Conservation (phyloP, 2,888 invertebrate genomes). For the Mimumesa dahlbomi region DNA sequence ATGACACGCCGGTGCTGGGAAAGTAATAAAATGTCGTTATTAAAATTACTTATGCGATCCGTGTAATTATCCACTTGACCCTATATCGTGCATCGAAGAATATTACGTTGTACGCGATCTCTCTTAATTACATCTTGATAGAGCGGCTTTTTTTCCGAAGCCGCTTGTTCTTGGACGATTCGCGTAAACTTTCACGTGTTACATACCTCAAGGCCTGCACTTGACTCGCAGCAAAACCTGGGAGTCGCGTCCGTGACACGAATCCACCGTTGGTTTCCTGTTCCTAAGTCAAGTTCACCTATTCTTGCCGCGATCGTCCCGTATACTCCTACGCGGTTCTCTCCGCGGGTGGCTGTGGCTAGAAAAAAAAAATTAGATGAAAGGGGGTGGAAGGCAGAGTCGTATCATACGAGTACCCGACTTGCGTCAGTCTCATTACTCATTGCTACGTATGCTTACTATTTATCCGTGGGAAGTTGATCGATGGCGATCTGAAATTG, state of each 20-base stretch:
- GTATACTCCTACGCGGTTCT: slow-evolving; percentile 36
- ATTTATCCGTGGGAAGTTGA: slow-evolving; percentile 39
- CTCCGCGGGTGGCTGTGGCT: neutral
- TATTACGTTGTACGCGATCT: neutral
- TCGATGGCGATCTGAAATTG: slow-evolving; percentile 24
- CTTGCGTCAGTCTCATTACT: slow-evolving; percentile 42
- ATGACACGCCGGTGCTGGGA: neutral
- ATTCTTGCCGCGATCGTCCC: slow-evolving; percentile 42
- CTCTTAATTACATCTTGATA: slow-evolving; percentile 21
- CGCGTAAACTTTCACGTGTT: slow-evolving; percentile 48
- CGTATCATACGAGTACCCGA: slow-evolving; percentile 3
- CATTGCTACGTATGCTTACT: slow-evolving; percentile 23
- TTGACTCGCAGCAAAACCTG: slow-evolving; percentile 27
- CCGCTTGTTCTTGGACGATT: slow-evolving; percentile 14
- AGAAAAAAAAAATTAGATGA: neutral
- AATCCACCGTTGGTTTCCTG: slow-evolving; percentile 54
- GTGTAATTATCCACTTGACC: slow-evolving; percentile 19
- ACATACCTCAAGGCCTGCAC: slow-evolving; percentile 35
- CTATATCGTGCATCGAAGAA: neutral
- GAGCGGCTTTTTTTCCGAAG: neutral
- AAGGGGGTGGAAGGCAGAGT: slow-evolving; percentile 4
- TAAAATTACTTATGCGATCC: slow-evolving; percentile 1
- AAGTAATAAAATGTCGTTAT: slow-evolving; percentile 40
- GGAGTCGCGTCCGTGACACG: slow-evolving; percentile 57
- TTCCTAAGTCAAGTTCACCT: slow-evolving; percentile 59